Percentiles rank a stretch among this genome's conserved stretches.
phyloP scores from a whole-genome alignment of 2,888 invertebrate species.

The Athripsodes cinereus region DNA sequence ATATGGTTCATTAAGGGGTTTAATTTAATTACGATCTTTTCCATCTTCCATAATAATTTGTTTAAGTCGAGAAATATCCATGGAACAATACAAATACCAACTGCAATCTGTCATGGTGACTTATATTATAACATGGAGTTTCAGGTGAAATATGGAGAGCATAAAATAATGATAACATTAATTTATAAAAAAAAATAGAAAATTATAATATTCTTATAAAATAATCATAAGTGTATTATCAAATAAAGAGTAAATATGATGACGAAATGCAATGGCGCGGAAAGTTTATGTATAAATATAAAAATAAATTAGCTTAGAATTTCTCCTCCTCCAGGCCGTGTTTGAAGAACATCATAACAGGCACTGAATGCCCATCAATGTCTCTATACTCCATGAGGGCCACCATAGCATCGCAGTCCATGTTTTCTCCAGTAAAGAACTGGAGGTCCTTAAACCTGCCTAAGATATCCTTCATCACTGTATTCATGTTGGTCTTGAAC shows the following conservation, averaged over 20 bases:
- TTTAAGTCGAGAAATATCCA: background rate
- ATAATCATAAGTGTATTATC: background rate
- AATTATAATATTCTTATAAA: too few species aligned
- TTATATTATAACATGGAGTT: too few species aligned
- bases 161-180: too few species aligned
- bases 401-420: constrained; percentile 93
- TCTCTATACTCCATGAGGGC: constrained; percentile 91
- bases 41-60: constrained; percentile 23
- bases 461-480: constrained; percentile 87
- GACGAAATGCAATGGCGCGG: constrained; percentile 1
- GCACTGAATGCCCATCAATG: constrained; percentile 72
- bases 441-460: constrained; percentile 88
- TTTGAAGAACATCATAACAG: constrained; percentile 93
- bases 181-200: too few species aligned
- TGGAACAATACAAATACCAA: too few species aligned
- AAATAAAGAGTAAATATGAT: background rate
- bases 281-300: background rate
- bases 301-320: constrained; percentile 55
- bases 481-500: constrained; percentile 89
- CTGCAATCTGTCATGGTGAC: too few species aligned
- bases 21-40: constrained; percentile 19
- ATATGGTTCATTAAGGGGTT: background rate
- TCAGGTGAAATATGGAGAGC: too few species aligned
- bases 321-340: constrained; percentile 95
- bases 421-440: constrained; percentile 88